Percentiles rank a stretch among this genome's conserved stretches.
Conservation (phyloP, 1,140 invertebrate species). For the Polyergus mexicanus region DNA sequence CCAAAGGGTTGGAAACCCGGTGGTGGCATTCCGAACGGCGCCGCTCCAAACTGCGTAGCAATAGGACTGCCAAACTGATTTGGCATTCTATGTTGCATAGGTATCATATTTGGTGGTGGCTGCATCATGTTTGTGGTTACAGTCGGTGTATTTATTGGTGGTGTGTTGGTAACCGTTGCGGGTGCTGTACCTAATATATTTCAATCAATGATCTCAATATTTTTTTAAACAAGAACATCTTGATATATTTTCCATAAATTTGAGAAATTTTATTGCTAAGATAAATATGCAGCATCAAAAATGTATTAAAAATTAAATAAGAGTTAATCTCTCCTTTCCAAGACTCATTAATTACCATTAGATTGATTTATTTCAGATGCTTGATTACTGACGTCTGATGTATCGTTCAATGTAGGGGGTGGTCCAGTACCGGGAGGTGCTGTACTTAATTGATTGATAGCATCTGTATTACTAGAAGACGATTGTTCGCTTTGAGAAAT, state of each 20-base stretch:
- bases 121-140: constrained; percentile 87
- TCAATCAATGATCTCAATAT: neutral
- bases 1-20: constrained; percentile 88
- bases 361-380: constrained; percentile 80
- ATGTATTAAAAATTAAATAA: constrained; percentile 22
- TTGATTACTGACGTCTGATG: constrained; percentile 74
- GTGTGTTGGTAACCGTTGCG: constrained; percentile 78
- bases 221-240: neutral
- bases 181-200: constrained; percentile 69
- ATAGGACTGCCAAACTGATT: constrained; percentile 87
- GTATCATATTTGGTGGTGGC: constrained; percentile 87
- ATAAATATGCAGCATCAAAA: neutral
- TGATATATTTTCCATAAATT: neutral
- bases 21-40: constrained; percentile 90
- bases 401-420: constrained; percentile 80
- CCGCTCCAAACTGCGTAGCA: constrained; percentile 87
- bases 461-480: constrained; percentile 74
- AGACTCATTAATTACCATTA: constrained; percentile 76
- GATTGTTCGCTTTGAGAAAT: constrained; percentile 75
- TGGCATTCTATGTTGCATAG: constrained; percentile 88
- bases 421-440: constrained; percentile 83
- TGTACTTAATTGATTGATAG: constrained; percentile 81
- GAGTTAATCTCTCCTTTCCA: neutral
- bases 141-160: constrained; percentile 80
- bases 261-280: neutral